Base-by-base conservation (phyloP, 2,888 invertebrate genomes). In the Harpalus rufipes region DNA sequence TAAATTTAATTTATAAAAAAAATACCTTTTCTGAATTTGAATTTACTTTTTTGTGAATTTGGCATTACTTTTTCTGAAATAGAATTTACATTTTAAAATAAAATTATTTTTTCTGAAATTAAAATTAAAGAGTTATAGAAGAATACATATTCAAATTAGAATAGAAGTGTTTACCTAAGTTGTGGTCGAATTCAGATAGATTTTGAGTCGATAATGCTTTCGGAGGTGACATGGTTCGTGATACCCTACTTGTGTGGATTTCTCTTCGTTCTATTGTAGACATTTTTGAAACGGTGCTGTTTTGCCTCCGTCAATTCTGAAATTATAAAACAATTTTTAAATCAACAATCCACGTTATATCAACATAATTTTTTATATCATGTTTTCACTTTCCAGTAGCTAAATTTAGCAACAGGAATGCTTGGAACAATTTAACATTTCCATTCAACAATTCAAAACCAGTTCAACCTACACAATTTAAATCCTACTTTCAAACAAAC, bases 191-290 rank as follows among this genome's bases (percentile, higher is more conserved):
- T 87, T 91, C 88, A 0, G 89, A 85, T 84, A 91, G 84, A 87
- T 91, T 90, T 86, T 91, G 91, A 39, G 87, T 88, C 3, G 90
- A 90, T 63, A 87, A 87, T 81, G 87, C 86, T 85, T 87, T 88
- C 5, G 88, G 87, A 10, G 91, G 91, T 0, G 91, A 91, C 8
- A 90, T 86, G 7, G 90, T 90, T 81, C 90, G 87, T 86, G 89
- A 87, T 63, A 90, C 88, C 86, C 89, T 89, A 41, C 90, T 90
- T 88, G 91, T 90, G 86, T 91, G 90, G 85, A 90, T 91, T 87
- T 91, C 90, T 86, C 90, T 91, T 85, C 91, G 87, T 89, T 91
- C 90, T 65, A 91, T 87, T 84, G 88, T 90, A 81, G 91, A 90
- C 91, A 91, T 91, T 85, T 87, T 89, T 58, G 72, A 51, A 56